Conservation (phyloP, 2,888 invertebrate species). For the Epinotia ramella region DNA sequence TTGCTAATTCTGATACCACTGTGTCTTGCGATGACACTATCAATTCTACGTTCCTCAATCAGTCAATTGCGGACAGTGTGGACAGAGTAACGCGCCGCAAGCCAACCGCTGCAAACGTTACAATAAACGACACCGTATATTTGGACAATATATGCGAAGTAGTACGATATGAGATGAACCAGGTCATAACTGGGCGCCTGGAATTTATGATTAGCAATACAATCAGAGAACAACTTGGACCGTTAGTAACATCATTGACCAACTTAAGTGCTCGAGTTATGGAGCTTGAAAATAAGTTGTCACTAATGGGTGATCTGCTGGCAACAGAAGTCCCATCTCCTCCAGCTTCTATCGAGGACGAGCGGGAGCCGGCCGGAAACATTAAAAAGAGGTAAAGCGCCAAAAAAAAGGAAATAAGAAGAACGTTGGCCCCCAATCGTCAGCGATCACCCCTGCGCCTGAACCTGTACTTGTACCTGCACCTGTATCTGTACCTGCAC, state of each 20-base stretch:
- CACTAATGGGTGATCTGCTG: background rate
- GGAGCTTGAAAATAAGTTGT: background rate
- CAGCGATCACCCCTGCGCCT: too few species aligned
- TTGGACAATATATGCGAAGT: background rate
- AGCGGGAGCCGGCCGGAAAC: too few species aligned
- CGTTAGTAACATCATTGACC: background rate
- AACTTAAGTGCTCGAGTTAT: background rate
- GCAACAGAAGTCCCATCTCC: too few species aligned
- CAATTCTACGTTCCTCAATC: background rate
- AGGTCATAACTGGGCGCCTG: background rate
- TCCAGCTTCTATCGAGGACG: too few species aligned
- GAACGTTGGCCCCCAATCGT: too few species aligned
- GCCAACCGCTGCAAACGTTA: background rate
- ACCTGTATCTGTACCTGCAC: too few species aligned
- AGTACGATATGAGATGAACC: slow-evolving; percentile 7
- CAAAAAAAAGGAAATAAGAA: too few species aligned
- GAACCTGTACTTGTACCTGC: too few species aligned
- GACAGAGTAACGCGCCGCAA: slow-evolving; percentile 3
- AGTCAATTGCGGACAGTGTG: background rate
- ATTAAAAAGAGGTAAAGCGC: too few species aligned
- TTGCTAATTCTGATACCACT: too few species aligned
- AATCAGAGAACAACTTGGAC: slow-evolving; percentile 3
- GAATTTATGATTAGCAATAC: background rate
- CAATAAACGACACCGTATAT: background rate
- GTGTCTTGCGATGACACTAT: too few species aligned